Evolutionary conservation across 2,888 invertebrate species (phyloP).

Genomic region (Hirtodrosophila duncani): DNA sequence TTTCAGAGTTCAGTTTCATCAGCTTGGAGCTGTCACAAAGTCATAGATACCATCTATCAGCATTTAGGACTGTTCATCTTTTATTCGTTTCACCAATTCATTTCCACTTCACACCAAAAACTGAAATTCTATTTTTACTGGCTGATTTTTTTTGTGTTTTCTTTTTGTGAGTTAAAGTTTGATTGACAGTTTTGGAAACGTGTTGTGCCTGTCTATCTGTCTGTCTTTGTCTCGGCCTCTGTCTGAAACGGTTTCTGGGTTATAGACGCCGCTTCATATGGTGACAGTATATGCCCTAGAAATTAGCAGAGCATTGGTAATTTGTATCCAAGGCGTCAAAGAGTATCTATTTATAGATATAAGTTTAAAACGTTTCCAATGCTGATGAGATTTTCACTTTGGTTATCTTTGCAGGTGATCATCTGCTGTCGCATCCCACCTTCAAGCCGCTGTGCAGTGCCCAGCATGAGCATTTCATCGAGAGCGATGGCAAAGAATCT

Average conservation of each 20-base stretch:
- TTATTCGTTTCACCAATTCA: slow-evolving; percentile 4
- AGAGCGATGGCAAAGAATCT: slow-evolving; percentile 77
- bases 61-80: neutral
- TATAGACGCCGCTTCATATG: too few species aligned
- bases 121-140: slow-evolving; percentile 26
- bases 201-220: too few species aligned
- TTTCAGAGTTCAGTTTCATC: slow-evolving; percentile 29
- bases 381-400: slow-evolving; percentile 5
- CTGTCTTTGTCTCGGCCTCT: slow-evolving; percentile 15
- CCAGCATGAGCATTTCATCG: slow-evolving; percentile 75
- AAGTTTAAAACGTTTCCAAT: too few species aligned
- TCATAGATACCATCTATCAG: slow-evolving; percentile 11
- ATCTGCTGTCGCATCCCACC: slow-evolving; percentile 68
- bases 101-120: slow-evolving; percentile 27
- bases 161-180: slow-evolving; percentile 30
- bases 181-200: slow-evolving; percentile 31
- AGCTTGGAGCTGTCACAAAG: slow-evolving; percentile 3
- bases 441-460: slow-evolving; percentile 76
- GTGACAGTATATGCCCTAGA: slow-evolving; percentile 9
- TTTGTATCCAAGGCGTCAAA: slow-evolving; percentile 20
- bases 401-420: slow-evolving; percentile 61
- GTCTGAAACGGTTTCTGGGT: slow-evolving; percentile 15
- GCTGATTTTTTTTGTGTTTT: neutral
- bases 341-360: slow-evolving; percentile 4
- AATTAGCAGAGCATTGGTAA: slow-evolving; percentile 43